Evolutionary conservation across 1,140 invertebrate species (phyloP), one percentile per base, ranked within the genome.

Genomic region (Diploscapter pachys): DNA sequence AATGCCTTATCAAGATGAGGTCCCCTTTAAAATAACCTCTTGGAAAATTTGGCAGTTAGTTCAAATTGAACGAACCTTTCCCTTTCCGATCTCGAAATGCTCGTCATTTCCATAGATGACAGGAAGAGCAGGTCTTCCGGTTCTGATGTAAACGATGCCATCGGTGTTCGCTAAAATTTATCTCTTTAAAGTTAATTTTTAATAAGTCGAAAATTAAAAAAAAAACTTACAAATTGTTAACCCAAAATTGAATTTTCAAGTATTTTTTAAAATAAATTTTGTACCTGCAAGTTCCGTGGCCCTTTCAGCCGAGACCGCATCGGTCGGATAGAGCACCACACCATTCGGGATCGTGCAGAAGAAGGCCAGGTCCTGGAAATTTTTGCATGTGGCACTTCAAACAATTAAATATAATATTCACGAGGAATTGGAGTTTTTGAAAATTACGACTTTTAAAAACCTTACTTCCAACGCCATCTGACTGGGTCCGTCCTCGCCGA

Each of bases 301-400:
- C 65, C 94, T 89, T 88, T 99, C 96, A 50, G 91, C 90, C 57
- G 93, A 92, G 5, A 99, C 95, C 3, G 95, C 97, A 88, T 99
- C 96, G 76, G 90, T 90, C 11, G 97, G 97, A 86, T 99, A 99
- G 88, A 99, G 98, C 0, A 99, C 91, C 3, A 95, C 97, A 73
- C 92, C 90, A 62, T 92, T 91, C 56, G 96, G 95, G 79, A 99
- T 91, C 8, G 91, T 86, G 68, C 96, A 90, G 90, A 99, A 99
- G 90, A 99, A 90, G 1, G 94, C 93, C 57, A 99, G 87, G 87
- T 99, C 97, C 54, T 48, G 31, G 50, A 49, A 65, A 11, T 49
- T 13, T 65, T 9, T 9, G n/a, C 31, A 11, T 11, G 9, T 65
- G 63, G 31, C 9, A 59, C 57, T 11, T 13, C 9, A 11, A 54